Evolutionary conservation across 2,113 vertebrate species (phyloP), one percentile per base, ranked within the genome.

Genomic region (Tyrannus savana): DNA sequence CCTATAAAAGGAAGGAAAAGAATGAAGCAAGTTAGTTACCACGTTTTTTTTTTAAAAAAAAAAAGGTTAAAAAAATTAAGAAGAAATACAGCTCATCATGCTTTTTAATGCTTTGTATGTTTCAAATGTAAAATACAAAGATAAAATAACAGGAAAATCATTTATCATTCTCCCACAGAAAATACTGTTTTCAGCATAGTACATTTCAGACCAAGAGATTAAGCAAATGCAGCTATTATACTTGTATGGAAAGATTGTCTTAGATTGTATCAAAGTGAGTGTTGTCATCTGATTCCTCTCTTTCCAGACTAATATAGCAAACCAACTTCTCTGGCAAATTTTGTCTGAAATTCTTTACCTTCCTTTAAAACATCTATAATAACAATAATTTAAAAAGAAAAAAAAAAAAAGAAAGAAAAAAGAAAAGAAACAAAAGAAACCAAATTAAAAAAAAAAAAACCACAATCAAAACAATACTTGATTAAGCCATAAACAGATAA

Each of bases 1-100:
- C 96, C 97, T 98, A 97, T 88, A 98, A 97, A 97, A 98, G 96
- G 93, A 94, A 97, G 97, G 96, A 97, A 94, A 96, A 97, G 89
- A 97, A 91, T 92, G 89, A 97, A 96, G 90, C 71, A 98, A 95
- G 97, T 97, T 96, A 96, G 93, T 97, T 97, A 94, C 86, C 69
- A 82, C 14, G 21, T 88, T 94, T 91, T 94, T 95, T 83, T 13
- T 37, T 37, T 44, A 19, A 46, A 46, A 97, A 95, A 93, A 91
- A 93, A 91, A 96, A 72, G 33, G 67, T 94, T 75, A 97, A 94
- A 92, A 81, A 95, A 41, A 76, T 69, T 77, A n/a, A 86, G 92
- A 89, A 94, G 8, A 87, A 93, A 90, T 53, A 85, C 69, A 94
- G 85, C 89, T 96, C 41, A 89, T 64, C 72, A 94, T 30, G 55